phyloP scores from a whole-genome alignment of 2,888 invertebrate species.

The Epiperipatus broadwayi region DNA sequence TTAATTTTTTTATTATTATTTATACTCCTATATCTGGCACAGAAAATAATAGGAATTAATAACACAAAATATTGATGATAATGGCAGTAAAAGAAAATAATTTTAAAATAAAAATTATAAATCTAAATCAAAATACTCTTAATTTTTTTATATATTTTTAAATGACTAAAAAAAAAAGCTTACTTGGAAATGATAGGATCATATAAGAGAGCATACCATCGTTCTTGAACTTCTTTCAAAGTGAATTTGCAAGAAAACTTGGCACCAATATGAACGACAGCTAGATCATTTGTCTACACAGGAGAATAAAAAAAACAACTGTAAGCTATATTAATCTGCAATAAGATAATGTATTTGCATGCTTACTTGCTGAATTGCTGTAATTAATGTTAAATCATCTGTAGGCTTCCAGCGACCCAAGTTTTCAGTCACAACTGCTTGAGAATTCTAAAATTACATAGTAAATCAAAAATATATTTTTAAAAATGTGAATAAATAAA shows the following conservation, averaged over 20 bases:
- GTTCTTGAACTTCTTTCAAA: slow-evolving; percentile 71
- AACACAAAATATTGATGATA: too few species aligned
- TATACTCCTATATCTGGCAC: not conserved
- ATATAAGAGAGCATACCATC: slow-evolving; percentile 88
- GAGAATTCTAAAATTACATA: slow-evolving; percentile 16
- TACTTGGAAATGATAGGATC: slow-evolving; percentile 63
- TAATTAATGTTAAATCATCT: slow-evolving; percentile 81
- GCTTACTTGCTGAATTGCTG: slow-evolving; percentile 66
- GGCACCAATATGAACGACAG: slow-evolving; percentile 59
- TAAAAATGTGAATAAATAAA: too few species aligned
- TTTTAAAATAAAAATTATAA: not conserved
- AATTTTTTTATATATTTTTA: not conserved
- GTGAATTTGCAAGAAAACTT: slow-evolving; percentile 92
- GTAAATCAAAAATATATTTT: not conserved
- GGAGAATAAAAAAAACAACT: slow-evolving; percentile 5
- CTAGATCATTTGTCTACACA: slow-evolving; percentile 39
- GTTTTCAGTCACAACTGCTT: slow-evolving; percentile 24
- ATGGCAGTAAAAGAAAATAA: too few species aligned
- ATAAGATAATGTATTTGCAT: slow-evolving; percentile 11
- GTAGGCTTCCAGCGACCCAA: slow-evolving; percentile 85
- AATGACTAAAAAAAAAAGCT: slow-evolving; percentile 11
- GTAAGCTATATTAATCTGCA: not conserved
- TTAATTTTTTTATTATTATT: not conserved
- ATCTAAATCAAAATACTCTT: not conserved
- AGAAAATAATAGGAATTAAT: too few species aligned